phyloP scores from a whole-genome alignment of 2,113 vertebrate species.

The Alaudala cheleensis region DNA sequence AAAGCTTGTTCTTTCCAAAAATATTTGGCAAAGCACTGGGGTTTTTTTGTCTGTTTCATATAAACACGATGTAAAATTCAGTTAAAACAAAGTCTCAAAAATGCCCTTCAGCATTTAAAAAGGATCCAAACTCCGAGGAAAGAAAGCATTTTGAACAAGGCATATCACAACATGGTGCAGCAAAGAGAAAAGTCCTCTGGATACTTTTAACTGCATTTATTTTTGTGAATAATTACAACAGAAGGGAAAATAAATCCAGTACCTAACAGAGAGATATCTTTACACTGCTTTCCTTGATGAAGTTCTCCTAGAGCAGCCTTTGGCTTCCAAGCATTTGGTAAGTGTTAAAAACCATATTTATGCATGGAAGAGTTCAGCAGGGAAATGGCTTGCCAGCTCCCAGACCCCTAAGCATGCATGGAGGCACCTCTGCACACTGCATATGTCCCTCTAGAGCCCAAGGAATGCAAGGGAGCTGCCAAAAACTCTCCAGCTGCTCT shows the following conservation, averaged over 20 bases:
- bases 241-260: background rate
- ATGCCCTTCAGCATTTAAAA: slow-evolving; percentile 19
- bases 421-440: background rate
- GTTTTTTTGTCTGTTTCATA: background rate
- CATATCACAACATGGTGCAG: background rate
- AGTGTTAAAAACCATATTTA: background rate
- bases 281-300: background rate
- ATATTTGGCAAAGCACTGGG: background rate
- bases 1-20: slow-evolving; percentile 9
- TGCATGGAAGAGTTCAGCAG: background rate
- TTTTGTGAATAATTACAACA: background rate
- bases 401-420: background rate
- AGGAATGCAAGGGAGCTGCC: background rate
- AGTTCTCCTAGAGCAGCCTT: background rate
- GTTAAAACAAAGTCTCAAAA: slow-evolving; percentile 7
- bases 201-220: background rate
- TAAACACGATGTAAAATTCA: background rate
- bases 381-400: background rate
- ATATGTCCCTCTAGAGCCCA: background rate
- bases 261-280: background rate
- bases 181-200: background rate
- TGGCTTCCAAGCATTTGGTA: background rate
- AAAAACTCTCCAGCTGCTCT: background rate
- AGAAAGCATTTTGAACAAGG: background rate
- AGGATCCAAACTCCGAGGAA: background rate